Base-by-base conservation (phyloP, 1,140 invertebrate species). In the Bicyclus anynana region DNA sequence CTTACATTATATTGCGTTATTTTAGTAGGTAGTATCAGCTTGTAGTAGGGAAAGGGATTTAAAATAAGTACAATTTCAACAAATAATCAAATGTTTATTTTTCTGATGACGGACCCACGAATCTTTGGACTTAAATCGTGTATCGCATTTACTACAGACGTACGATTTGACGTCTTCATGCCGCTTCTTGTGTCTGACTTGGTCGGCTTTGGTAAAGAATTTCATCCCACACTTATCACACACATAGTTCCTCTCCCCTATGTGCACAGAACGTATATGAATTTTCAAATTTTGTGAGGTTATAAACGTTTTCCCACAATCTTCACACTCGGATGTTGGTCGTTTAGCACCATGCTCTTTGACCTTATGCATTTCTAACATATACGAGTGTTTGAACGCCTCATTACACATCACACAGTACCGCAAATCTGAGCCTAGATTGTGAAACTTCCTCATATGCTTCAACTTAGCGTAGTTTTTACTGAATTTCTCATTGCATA, bases 51-150 rank as follows among this genome's bases (percentile, higher is more conserved):
- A n/a, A n/a, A n/a, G n/a, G n/a, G n/a, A n/a, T n/a, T n/a, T n/a
- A n/a, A n/a, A n/a, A n/a, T n/a, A 13, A 5, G 2, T 10, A 35
- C 3, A 13, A 35, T 35, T 16, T 52, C 13, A 44, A 29, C 51
- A 18, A 53, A 27, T 5, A 44, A 29, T 10, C 9, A 17, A 29
- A 52, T 77, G 75, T 35, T 69, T 65, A 16, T 65, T 42, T 26
- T 63, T 69, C 9, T 67, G 42, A 57, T 77, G 75, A 4, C 75
- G 40, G 5, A 66, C 44, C 59, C 65, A 66, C 0, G 72, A 75
- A 27, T 77, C 72, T 52, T 77, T 77, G 1, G 62, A 60, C 46
- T 77, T 77, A 42, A 77, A 75, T 10, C 52, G 63, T 0, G 55
- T 49, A 3, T 68, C 70, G 23, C 75, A 77, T 14, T 67, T 62